Percentiles rank a stretch among this genome's conserved stretches.
Conservation (phyloP, 2,113 vertebrate species). For the Tautogolabrus adspersus region DNA sequence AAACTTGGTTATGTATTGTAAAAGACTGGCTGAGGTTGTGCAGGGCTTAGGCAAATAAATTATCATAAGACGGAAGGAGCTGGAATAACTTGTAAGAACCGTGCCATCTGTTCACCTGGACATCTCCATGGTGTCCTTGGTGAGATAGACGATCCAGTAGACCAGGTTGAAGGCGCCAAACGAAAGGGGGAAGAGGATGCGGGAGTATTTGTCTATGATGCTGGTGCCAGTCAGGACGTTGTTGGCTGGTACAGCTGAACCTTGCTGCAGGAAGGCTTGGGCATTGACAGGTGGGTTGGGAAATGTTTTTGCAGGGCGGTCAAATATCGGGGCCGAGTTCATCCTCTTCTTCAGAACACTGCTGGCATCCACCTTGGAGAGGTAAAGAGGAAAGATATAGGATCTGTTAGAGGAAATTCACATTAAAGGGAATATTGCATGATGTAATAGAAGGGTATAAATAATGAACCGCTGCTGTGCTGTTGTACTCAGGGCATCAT, state of each 20-base stretch:
- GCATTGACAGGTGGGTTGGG: slow-evolving; percentile 79
- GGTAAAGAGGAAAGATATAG: slow-evolving; percentile 9
- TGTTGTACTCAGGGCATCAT: slow-evolving; percentile 15
- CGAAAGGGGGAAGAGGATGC: slow-evolving; percentile 95
- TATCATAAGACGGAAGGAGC: not conserved
- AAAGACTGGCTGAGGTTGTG: not conserved
- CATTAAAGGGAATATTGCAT: slow-evolving; percentile 22
- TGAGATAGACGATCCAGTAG: slow-evolving; percentile 97
- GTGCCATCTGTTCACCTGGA: slow-evolving; percentile 78
- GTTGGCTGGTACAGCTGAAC: slow-evolving; percentile 75
- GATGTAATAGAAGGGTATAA: slow-evolving; percentile 21
- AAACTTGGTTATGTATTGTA: not conserved
- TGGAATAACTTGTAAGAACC: slow-evolving; percentile 11
- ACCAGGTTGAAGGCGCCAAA: slow-evolving; percentile 97
- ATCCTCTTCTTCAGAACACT: slow-evolving; percentile 92
- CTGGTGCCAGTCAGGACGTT: slow-evolving; percentile 87
- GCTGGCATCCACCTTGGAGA: slow-evolving; percentile 84
- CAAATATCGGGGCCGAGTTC: slow-evolving; percentile 84
- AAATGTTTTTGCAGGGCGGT: slow-evolving; percentile 82
- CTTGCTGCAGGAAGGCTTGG: slow-evolving; percentile 81
- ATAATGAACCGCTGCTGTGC: slow-evolving; percentile 31
- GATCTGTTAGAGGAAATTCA: slow-evolving; percentile 7
- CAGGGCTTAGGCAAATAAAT: not conserved
- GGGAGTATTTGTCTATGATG: slow-evolving; percentile 97
- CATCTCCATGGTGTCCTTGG: slow-evolving; percentile 96